Evolutionary conservation across 1,140 invertebrate species (phyloP), one percentile per base, ranked within the genome.

Genomic region (Dermatophagoides farinae): DNA sequence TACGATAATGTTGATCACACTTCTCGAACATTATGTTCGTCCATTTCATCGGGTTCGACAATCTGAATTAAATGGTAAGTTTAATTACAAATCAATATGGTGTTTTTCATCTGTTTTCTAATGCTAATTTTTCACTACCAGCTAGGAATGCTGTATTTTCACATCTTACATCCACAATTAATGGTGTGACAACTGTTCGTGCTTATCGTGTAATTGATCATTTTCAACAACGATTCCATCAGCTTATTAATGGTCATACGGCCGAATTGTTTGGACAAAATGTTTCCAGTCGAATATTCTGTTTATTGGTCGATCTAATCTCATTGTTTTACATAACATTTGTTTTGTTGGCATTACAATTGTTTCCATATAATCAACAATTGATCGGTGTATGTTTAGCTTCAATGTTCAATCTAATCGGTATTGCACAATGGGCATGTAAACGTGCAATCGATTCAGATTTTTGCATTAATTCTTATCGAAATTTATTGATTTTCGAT

Each of bases 111-210:
- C n/a, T 47, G 1, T 20, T 53, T 25, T 18, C 47, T 43, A 23
- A 4, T 55, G 5, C 2, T 6, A 18, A 41, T 39, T 12, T 55
- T 38, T 31, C 53, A 2, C 1, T 31, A 4, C 9, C 16, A 75
- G 73, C 69, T 52, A 67, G 76, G 25, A 75, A 74, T 66, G 87
- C 86, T 0, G 77, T 91, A 0, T 88, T 87, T 67, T 83, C 84
- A 9, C 88, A 95, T 69, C 73, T 96, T 51, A 89, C 83, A 70
- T 82, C 88, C 23, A 84, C 88, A 0, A 73, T 95, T 0, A 83
- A 87, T 71, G 91, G 91, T 9, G 73, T 96, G 37, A 79, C 84
- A 0, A 93, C 89, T 0, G 89, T 97, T 59, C 76, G 90, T 61
- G 87, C 89, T 0, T 89, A 85, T 65, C 76, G 77, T 37, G 73